Evolutionary conservation across 2,888 invertebrate species (phyloP).

Genomic region (Lymantria monacha): DNA sequence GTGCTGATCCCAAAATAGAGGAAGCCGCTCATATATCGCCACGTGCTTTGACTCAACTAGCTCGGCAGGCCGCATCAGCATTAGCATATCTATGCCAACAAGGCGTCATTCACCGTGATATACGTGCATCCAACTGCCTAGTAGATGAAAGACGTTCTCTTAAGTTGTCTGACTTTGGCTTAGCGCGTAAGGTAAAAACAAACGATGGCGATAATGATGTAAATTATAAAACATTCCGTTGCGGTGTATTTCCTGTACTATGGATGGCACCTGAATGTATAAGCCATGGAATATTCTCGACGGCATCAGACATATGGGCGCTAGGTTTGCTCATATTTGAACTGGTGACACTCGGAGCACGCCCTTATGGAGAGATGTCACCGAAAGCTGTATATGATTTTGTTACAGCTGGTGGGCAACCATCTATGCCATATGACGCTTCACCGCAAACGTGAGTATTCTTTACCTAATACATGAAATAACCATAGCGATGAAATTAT

Average conservation of each 20-base stretch:
- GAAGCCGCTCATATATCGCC: conserved; percentile 55
- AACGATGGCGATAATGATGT: conserved; percentile 86
- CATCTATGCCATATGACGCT: conserved; percentile 84
- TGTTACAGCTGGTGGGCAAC: conserved; percentile 85
- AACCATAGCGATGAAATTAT: background rate
- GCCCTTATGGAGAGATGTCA: conserved; percentile 90
- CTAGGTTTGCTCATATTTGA: conserved; percentile 92
- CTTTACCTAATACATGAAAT: background rate
- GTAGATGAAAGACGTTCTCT: conserved; percentile 87
- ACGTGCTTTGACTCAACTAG: conserved; percentile 49
- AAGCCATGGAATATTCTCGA: conserved; percentile 88
- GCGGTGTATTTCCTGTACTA: conserved; percentile 91
- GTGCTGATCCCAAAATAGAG: conserved; percentile 52
- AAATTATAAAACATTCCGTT: conserved; percentile 90
- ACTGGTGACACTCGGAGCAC: conserved; percentile 93
- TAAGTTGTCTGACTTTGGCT: conserved; percentile 93
- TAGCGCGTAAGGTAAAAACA: conserved; percentile 91
- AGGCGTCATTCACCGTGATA: conserved; percentile 81
- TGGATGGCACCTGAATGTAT: conserved; percentile 97
- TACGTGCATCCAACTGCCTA: conserved; percentile 90
- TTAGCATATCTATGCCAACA: conserved; percentile 58
- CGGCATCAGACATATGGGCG: conserved; percentile 94
- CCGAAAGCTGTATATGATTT: conserved; percentile 84
- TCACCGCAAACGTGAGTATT: conserved; percentile 39
- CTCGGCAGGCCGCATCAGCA: conserved; percentile 45